phyloP scores from a whole-genome alignment of 2,888 invertebrate genomes.

The Eugnorisma glareosa region DNA sequence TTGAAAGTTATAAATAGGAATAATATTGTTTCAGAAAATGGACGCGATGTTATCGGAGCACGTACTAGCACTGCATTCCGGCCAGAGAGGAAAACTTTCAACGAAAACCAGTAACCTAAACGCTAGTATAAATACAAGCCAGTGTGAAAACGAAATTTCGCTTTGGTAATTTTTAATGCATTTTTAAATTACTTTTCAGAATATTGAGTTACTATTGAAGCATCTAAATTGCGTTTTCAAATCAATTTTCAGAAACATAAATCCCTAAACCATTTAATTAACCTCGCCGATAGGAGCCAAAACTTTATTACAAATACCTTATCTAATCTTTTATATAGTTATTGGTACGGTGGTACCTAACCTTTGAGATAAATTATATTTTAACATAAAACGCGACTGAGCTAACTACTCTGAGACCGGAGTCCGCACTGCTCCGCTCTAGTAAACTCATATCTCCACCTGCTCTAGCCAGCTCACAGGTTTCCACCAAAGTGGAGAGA shows the following conservation, averaged over 20 bases:
- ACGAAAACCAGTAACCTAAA: slow-evolving; percentile 70
- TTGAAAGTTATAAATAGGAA: not conserved
- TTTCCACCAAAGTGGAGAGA: not conserved
- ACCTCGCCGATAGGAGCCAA: not conserved
- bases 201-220: not conserved
- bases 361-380: not conserved
- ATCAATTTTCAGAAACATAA: slow-evolving; percentile 39
- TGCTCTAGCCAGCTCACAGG: not conserved
- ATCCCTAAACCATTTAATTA: not conserved
- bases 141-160: slow-evolving; percentile 78
- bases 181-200: slow-evolving; percentile 27
- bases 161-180: slow-evolving; percentile 73
- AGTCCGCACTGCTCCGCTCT: not conserved
- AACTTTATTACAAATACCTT: not conserved
- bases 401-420: too few relatives aligned
- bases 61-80: slow-evolving; percentile 94
- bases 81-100: slow-evolving; percentile 77
- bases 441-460: not conserved
- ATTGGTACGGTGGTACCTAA: not conserved
- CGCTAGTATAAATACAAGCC: slow-evolving; percentile 77
- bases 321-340: not conserved
- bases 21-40: slow-evolving; percentile 90
- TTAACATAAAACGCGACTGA: not conserved
- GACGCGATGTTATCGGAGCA: slow-evolving; percentile 95
- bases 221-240: slow-evolving; percentile 20